Evolutionary conservation across 2,888 invertebrate genomes (phyloP), one percentile per base, ranked within the genome.

Genomic region (Drosophila sordidula): DNA sequence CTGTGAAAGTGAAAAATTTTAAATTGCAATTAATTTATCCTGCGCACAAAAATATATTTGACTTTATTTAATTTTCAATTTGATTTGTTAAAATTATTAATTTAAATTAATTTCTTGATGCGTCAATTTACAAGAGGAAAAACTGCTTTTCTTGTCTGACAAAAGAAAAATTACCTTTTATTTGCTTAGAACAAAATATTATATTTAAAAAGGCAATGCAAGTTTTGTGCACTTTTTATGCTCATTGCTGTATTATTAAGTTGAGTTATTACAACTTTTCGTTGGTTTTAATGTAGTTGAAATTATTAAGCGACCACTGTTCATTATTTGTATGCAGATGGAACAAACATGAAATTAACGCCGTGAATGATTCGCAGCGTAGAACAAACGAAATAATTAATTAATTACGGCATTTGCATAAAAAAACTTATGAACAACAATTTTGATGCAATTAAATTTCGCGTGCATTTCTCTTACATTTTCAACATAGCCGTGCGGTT

Each of bases 381-480:
- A 32, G 18, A 39, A 32, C 9, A 11, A 47, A 22, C 16, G 14
- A 50, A 46, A 49, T 62, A 63, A 65, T 70, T 63, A 55, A 65
- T 51, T 59, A 63, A 57, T 50, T 55, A 62, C 32, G 36, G 34
- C 67, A 71, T 66, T 80, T 74, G 68, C 70, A 70, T 67, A 45
- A 65, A 72, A 70, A 32, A 11, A 12, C 4, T 55, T 71, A 32
- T 38, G 45, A 34, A 64, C 52, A 56, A 64, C 55, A 75, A 52
- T 63, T 70, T 64, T 55, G n/a, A 51, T 76, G 59, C 68, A 76
- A 74, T 82, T 80, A 69, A 66, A 14, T 50, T 56, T 50, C 41
- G 39, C 38, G 47, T 47, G 55, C 55, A 51, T 34, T 51, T 45
- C 39, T 49, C 25, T 26, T n/a, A 46, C 54, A 49, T 70, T 39